These are phyloP conservation scores for Falco biarmicus DNA, from an alignment of 2,797 vertebrate genomes.

Conservation along the genomic window DNA sequence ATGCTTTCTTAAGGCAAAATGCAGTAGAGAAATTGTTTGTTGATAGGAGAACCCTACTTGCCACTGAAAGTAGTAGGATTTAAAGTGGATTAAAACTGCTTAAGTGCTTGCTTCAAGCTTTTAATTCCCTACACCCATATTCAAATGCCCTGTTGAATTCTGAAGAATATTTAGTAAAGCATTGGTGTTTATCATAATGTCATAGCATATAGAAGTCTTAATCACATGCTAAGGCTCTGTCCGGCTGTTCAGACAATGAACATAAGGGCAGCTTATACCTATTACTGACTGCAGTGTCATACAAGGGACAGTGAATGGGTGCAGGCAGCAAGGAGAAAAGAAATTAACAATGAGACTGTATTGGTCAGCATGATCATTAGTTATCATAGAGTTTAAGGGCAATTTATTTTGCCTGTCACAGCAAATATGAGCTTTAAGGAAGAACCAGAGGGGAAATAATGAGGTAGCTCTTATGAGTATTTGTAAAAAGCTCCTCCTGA, in stretches of 20 bases:
- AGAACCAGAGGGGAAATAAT: background rate
- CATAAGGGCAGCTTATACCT: background rate
- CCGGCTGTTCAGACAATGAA: background rate
- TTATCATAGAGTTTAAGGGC: background rate
- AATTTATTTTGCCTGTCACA: background rate
- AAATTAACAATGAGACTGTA: background rate
- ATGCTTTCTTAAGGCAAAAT: background rate
- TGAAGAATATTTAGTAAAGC: background rate
- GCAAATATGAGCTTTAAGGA: background rate
- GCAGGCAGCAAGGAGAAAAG: background rate
- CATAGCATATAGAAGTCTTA: background rate
- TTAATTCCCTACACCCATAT: background rate
- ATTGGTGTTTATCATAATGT: background rate
- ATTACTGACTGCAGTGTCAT: background rate
- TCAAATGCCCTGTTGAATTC: background rate
- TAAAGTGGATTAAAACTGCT: background rate
- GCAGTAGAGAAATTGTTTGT: background rate
- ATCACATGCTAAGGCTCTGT: background rate
- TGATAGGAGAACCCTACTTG: background rate
- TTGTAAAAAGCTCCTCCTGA: background rate
- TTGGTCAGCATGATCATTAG: background rate
- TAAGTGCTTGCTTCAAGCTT: background rate
- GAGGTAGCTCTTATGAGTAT: background rate
- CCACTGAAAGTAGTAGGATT: background rate
- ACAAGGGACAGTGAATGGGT: background rate